Base-by-base conservation (phyloP, 2,888 invertebrate species). In the Danaus chrysippus region DNA sequence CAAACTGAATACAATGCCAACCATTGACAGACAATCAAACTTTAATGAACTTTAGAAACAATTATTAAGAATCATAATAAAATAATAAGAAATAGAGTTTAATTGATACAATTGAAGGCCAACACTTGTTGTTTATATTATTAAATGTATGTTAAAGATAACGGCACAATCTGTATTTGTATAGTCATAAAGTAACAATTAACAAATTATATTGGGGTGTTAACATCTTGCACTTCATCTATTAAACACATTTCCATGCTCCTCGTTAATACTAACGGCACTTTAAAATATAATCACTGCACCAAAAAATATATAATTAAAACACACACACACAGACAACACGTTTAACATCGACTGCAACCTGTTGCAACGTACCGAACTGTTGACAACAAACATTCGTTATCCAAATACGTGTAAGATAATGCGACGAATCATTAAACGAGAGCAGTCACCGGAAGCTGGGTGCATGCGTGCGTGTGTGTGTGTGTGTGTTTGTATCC, bases 391-490 rank as follows among this genome's bases (percentile, higher is more conserved):
- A 56, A 56, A 43, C 46, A 43, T 59, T 55, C 61, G 41, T 64
- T 17, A 54, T 57, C 59, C 54, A 61, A 65, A 55, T 56, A 58
- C 62, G 46, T 56, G 60, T 59, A 66, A 66, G 69, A 75, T 68
- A 72, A 72, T 68, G 73, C 68, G 70, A 71, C 66, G 66, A 64
- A 69, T 64, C 65, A 72, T 77, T 74, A 68, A 78, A 76, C 76
- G 82, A 83, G 84, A 83, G 81, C 83, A 84, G 82, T 78, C 82
- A 85, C 87, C 88, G 89, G 88, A 86, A 87, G 83, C 84, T 34
- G 81, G 78, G 76, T 83, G 83, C 82, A 83, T 76, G 79, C 73
- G 72, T 73, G 17, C 70, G 72, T 73, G 71, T 69, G 69, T 68
- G 23, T 73, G 71, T 69, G 72, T 68, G 70, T 70, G 71, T 66